Evolutionary conservation across 2,888 invertebrate species (phyloP), one percentile per base, ranked within the genome.

Genomic region (Leptinotarsa tumamoca): DNA sequence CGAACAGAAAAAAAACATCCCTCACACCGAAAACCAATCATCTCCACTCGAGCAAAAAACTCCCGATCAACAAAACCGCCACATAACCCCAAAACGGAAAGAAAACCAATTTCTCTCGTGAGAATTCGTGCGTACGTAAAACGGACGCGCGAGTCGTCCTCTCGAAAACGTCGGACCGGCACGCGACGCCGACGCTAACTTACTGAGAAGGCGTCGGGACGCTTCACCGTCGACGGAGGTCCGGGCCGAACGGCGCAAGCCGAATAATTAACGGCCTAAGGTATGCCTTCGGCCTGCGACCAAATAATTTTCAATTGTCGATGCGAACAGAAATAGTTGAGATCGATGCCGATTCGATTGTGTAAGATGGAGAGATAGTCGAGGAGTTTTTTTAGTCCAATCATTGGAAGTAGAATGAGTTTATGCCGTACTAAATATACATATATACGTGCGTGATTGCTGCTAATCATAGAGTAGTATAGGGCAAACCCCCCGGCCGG

Each of bases 121-220:
- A 15, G 61, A 61, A 17, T 61, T 14, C 63, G 63, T 63, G 43
- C 63, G 63, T 63, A 63, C 63, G 63, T 63, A 5, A 43, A 27
- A 5, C 63, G 2, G 13, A 1, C n/a, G 7, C 18, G 58, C 21
- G 18, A 63, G 7, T 18, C 43, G 58, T 33, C 43, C 13, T 49
- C 17, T 50, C 66, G 72, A 33, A 61, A 72, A 69, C 68, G 27
- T 72, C 66, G 15, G n/a, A 49, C 18, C 50, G 67, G 52, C 67
- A 58, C 33, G 66, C 66, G 71, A 68, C 68, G 56, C 58, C 70
- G 72, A 67, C 67, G 70, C 58, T 18, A 67, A 52, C 73, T 52
- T 27, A 73, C 73, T 68, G 73, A 50, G 18, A n/a, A 50, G 50
- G 68, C 73, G 73, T 68, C 73, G 73, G n/a, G 68, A 73, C 73